Conservation (phyloP, 2,113 vertebrate genomes). For the Bucco capensis region DNA sequence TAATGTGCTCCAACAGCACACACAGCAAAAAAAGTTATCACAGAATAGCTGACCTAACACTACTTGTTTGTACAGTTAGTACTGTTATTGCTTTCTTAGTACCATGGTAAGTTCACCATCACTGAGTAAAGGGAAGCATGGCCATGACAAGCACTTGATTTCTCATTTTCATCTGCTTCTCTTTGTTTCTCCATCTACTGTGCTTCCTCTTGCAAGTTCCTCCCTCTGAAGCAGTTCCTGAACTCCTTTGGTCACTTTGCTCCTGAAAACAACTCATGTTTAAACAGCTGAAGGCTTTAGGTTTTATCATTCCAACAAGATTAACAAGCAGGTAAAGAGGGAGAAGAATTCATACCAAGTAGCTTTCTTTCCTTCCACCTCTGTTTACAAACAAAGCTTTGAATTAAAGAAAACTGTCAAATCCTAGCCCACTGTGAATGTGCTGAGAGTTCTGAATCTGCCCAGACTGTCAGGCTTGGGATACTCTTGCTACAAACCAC, state of each 20-base stretch:
- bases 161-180: neutral
- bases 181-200: neutral
- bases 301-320: neutral
- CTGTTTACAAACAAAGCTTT: neutral
- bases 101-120: neutral
- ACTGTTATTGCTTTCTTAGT: neutral
- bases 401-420: neutral
- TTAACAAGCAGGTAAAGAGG: neutral
- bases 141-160: neutral
- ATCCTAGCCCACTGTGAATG: neutral
- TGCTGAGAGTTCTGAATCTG: neutral
- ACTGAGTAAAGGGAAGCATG: neutral
- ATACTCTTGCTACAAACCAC: neutral
- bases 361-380: neutral
- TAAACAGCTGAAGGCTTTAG: neutral
- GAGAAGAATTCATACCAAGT: neutral
- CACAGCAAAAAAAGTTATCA: neutral
- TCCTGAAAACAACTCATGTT: neutral
- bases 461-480: neutral
- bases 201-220: neutral
- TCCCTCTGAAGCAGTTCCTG: neutral
- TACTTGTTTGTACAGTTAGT: neutral
- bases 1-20: accelerated
- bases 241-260: neutral
- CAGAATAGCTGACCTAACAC: neutral